A percentile compares a stretch with the other conserved stretches of the same genome.
Evolutionary conservation across 2,113 vertebrate species (phyloP).

Genomic region (Vimba vimba): DNA sequence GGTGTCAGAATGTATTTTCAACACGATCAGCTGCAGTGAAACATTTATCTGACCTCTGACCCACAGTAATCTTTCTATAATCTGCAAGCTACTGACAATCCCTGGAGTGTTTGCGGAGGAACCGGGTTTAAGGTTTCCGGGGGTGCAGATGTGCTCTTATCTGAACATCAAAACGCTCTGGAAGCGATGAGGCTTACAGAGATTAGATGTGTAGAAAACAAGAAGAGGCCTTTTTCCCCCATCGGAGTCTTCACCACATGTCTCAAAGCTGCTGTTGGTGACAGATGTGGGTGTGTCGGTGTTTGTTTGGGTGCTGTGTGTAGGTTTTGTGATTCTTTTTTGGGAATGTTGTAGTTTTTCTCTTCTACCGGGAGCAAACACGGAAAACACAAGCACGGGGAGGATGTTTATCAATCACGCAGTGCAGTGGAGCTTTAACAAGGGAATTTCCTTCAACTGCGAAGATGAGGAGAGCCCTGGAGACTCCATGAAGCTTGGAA

Average conservation of each 20-base stretch:
- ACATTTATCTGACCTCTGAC: slow-evolving; percentile 42
- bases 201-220: slow-evolving; percentile 36
- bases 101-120: slow-evolving; percentile 27
- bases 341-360: neutral
- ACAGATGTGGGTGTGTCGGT: slow-evolving; percentile 1
- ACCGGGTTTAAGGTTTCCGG: slow-evolving; percentile 18
- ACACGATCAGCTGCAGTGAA: slow-evolving; percentile 25
- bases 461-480: neutral
- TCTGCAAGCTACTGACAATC: slow-evolving; percentile 20
- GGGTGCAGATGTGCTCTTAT: slow-evolving; percentile 44
- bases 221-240: slow-evolving; percentile 19
- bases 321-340: slow-evolving; percentile 7
- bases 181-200: slow-evolving; percentile 38
- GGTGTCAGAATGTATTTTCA: slow-evolving; percentile 39
- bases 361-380: neutral
- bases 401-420: neutral
- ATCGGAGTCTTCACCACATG: neutral
- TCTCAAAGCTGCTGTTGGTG: slow-evolving; percentile 27
- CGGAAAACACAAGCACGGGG: neutral
- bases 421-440: slow-evolving; percentile 17
- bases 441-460: slow-evolving; percentile 34
- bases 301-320: slow-evolving; percentile 13
- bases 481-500: slow-evolving; percentile 30
- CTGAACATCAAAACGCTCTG: slow-evolving; percentile 39
- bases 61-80: slow-evolving; percentile 45